A percentile compares a stretch with the other conserved stretches of the same genome.
Evolutionary conservation across 30 jellyfish, hydroid and myxozoan species (phyloP).

Genomic region (Turritopsis dohrnii): DNA sequence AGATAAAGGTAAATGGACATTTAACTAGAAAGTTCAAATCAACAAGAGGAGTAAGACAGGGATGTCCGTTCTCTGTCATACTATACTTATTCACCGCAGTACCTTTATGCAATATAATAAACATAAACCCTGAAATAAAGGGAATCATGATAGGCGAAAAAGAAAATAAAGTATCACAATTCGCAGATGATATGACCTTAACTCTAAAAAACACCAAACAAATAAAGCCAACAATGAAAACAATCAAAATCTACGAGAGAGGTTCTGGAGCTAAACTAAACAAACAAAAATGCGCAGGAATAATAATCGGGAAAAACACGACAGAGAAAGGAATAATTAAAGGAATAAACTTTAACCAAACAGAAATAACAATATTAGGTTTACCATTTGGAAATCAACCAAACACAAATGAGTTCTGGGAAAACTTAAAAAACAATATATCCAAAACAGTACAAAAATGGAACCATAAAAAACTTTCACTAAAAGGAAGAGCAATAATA

Average conservation of each 20-base stretch:
- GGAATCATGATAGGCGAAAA: too few relatives aligned
- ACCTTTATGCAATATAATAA: too few relatives aligned
- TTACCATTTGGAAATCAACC: neutral
- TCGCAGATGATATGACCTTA: neutral
- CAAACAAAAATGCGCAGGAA: neutral
- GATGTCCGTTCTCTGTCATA: slow-evolving; percentile 4
- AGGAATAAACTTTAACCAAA: neutral
- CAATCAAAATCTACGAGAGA: neutral
- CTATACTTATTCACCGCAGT: neutral
- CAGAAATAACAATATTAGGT: neutral
- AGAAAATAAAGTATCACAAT: neutral
- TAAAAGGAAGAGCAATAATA: neutral
- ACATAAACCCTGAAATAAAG: neutral
- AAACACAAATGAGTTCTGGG: neutral
- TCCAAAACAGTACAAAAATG: neutral
- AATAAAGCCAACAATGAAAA: neutral
- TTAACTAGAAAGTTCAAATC: neutral
- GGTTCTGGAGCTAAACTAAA: neutral
- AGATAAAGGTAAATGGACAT: neutral
- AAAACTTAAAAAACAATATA: too few relatives aligned
- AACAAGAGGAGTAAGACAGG: slow-evolving; percentile 1
- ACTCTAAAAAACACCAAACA: neutral
- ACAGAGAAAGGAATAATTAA: neutral
- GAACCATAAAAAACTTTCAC: neutral
- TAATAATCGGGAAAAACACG: neutral